Percentiles rank a stretch among this genome's conserved stretches.
These are phyloP conservation scores for Hyles lineata DNA, from an alignment of 2,888 invertebrate genomes.

Conservation along the genomic window DNA sequence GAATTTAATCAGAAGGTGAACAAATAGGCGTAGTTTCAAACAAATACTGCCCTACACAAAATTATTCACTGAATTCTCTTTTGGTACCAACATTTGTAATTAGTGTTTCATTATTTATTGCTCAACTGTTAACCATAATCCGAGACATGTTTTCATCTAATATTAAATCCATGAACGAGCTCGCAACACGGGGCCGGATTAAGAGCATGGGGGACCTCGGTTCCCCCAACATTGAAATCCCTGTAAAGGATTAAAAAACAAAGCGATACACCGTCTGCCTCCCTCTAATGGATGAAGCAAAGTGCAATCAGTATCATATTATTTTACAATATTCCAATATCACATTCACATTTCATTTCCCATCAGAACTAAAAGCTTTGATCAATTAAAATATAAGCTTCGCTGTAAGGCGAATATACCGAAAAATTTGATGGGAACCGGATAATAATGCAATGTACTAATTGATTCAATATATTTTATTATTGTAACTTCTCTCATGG, in stretches of 20 bases:
- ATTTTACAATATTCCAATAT: too few species aligned
- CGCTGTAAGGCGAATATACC: too few species aligned
- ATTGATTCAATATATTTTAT: too few species aligned
- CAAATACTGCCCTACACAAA: neutral
- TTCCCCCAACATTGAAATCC: neutral
- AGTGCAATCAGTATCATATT: neutral
- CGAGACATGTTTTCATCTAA: slow-evolving; percentile 3
- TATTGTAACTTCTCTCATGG: too few species aligned
- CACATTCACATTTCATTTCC: too few species aligned
- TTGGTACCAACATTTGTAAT: neutral
- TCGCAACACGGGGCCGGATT: neutral
- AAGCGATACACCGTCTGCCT: neutral
- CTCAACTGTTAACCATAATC: neutral
- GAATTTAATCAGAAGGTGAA: too few species aligned
- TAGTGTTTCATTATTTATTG: neutral
- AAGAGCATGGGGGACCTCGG: neutral
- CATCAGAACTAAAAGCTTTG: too few species aligned
- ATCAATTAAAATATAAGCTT: too few species aligned
- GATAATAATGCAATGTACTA: too few species aligned
- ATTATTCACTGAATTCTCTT: neutral
- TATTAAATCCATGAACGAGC: slow-evolving; percentile 6
- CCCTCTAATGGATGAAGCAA: neutral
- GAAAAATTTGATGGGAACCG: too few species aligned
- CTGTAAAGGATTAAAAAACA: neutral
- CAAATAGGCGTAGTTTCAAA: neutral